Conservation (phyloP, 2,888 invertebrate genomes). For the Listrodromus nycthemerus region DNA sequence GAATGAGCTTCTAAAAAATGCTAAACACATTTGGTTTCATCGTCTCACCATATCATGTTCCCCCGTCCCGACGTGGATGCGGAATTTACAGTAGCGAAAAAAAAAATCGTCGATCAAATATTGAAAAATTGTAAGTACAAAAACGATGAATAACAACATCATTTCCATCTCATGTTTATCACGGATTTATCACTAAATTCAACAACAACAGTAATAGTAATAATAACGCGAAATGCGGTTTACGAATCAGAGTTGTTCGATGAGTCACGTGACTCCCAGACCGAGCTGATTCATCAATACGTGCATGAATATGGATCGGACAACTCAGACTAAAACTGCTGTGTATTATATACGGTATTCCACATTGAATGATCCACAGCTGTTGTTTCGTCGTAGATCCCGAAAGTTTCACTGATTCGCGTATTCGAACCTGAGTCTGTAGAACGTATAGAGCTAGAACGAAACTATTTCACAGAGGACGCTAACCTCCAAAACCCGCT, state of each 20-base stretch:
- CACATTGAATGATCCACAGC: constrained; percentile 32
- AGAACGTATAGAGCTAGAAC: not conserved
- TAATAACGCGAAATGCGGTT: too few species aligned
- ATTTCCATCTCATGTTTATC: too few species aligned
- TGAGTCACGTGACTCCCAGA: constrained; percentile 53
- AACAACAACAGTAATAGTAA: too few species aligned
- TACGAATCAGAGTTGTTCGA: not conserved
- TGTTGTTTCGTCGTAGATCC: constrained; percentile 20
- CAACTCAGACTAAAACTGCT: not conserved
- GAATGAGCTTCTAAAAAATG: not conserved
- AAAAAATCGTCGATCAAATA: not conserved
- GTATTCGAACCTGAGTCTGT: not conserved
- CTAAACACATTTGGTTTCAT: not conserved
- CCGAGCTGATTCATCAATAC: constrained; percentile 38
- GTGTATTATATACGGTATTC: constrained; percentile 45
- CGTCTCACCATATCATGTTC: constrained; percentile 17
- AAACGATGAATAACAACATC: too few species aligned
- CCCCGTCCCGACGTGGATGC: not conserved
- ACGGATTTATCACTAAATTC: too few species aligned
- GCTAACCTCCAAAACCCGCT: constrained; percentile 4
- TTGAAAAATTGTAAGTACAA: too few species aligned
- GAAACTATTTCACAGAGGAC: not conserved
- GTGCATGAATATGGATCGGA: not conserved
- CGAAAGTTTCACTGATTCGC: not conserved
- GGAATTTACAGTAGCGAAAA: not conserved